Percentiles rank a stretch among this genome's conserved stretches.
These are phyloP conservation scores for Mayetiola destructor DNA, from an alignment of 2,888 invertebrate species.

Conservation along the genomic window DNA sequence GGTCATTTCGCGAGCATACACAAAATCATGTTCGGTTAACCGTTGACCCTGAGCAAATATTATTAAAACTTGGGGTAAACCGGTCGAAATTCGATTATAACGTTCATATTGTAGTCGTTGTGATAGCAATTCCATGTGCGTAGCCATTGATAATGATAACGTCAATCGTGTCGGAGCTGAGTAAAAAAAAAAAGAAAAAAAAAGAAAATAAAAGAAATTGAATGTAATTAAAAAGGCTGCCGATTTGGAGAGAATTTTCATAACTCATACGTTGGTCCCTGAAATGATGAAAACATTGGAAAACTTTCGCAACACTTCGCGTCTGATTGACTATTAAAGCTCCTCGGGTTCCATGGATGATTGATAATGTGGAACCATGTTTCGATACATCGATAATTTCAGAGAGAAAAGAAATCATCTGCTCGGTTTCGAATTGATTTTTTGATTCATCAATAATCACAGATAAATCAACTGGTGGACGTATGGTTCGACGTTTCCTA, in stretches of 20 bases:
- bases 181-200: conserved; percentile 1
- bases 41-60: conserved; percentile 39
- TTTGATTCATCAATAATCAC: conserved; percentile 45
- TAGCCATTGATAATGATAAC: conserved; percentile 34
- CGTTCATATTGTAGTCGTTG: conserved; percentile 36
- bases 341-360: conserved; percentile 49
- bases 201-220: background rate
- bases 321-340: conserved; percentile 45
- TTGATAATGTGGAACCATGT: conserved; percentile 43
- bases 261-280: too few relatives aligned
- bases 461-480: conserved; percentile 40
- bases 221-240: conserved; percentile 21
- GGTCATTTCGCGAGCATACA: conserved; percentile 19
- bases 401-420: conserved; percentile 41
- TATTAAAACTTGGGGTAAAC: conserved; percentile 39
- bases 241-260: too few relatives aligned
- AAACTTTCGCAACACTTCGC: conserved; percentile 39
- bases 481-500: conserved; percentile 18
- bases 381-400: conserved; percentile 43
- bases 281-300: conserved; percentile 32
- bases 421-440: conserved; percentile 40
- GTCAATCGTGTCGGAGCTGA: conserved; percentile 21
- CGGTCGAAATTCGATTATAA: conserved; percentile 29
- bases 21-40: conserved; percentile 24
- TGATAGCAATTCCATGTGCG: conserved; percentile 36